Evolutionary conservation across 2,888 invertebrate genomes (phyloP).

Genomic region (Melieria crassipennis): DNA sequence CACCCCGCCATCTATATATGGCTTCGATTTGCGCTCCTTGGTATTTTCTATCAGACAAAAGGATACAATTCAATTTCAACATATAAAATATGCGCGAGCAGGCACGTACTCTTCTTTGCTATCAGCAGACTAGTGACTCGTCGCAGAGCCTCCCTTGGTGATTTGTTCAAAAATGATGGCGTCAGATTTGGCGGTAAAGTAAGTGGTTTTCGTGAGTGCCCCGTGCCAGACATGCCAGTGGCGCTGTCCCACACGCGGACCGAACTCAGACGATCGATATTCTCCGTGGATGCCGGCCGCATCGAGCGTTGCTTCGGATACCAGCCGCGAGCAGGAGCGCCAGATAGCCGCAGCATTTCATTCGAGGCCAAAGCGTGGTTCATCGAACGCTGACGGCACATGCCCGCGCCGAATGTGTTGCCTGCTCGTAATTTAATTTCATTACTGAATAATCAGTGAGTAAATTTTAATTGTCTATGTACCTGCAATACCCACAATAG

Average conservation of each 20-base stretch:
- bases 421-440: slow-evolving; percentile 6
- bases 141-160: slow-evolving; percentile 85
- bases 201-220: slow-evolving; percentile 77
- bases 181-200: slow-evolving; percentile 90
- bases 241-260: slow-evolving; percentile 67
- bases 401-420: slow-evolving; percentile 54
- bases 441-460: not conserved
- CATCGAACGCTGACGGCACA: slow-evolving; percentile 68
- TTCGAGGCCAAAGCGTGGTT: slow-evolving; percentile 74
- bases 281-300: slow-evolving; percentile 87
- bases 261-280: slow-evolving; percentile 78
- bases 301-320: slow-evolving; percentile 77
- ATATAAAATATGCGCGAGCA: not conserved
- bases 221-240: slow-evolving; percentile 66
- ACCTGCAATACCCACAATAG: slow-evolving; percentile 63
- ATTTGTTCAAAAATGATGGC: slow-evolving; percentile 90
- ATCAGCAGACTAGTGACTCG: slow-evolving; percentile 90
- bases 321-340: slow-evolving; percentile 87
- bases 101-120: slow-evolving; percentile 74
- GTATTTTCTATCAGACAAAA: slow-evolving; percentile 43
- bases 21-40: slow-evolving; percentile 54
- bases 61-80: not conserved
- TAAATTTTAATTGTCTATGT: not conserved
- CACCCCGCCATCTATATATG: slow-evolving; percentile 53
- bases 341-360: slow-evolving; percentile 81